Conservation (phyloP, 1,140 invertebrate species). For the Hormaphis cornu region DNA sequence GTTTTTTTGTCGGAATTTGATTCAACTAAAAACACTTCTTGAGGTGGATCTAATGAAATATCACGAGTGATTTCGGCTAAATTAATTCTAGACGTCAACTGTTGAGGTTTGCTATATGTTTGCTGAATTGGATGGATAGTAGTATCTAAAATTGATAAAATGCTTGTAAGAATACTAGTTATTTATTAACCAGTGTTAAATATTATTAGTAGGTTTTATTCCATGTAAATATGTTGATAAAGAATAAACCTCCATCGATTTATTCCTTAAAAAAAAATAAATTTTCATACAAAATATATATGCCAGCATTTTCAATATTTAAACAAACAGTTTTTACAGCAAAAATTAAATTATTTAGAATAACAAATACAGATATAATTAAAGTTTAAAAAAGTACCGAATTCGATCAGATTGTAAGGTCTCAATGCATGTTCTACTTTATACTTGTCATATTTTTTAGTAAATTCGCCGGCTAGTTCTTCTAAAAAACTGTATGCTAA, state of each 20-base stretch:
- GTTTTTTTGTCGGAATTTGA: background rate
- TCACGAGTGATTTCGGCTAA: conserved; percentile 43
- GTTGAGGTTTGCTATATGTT: conserved; percentile 43
- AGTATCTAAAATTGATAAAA: too few species aligned
- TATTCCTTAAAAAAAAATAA: too few species aligned
- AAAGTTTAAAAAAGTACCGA: conserved; percentile 41
- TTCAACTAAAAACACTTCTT: conserved; percentile 40
- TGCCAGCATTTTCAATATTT: too few species aligned
- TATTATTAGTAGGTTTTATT: too few species aligned
- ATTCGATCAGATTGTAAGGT: conserved; percentile 45
- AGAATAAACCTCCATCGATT: too few species aligned
- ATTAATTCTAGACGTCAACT: conserved; percentile 42
- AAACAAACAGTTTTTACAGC: too few species aligned
- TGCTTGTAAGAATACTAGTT: too few species aligned
- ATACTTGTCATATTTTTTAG: conserved; percentile 40
- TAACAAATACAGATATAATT: too few species aligned
- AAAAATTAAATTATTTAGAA: background rate
- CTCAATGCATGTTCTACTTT: conserved; percentile 41
- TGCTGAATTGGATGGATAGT: conserved; percentile 42
- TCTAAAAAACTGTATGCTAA: conserved; percentile 46
- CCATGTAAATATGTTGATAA: too few species aligned
- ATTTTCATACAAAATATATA: too few species aligned
- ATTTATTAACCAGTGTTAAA: too few species aligned
- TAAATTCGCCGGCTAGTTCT: conserved; percentile 45
- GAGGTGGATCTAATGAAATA: conserved; percentile 42